Conservation (phyloP, 2,113 vertebrate genomes). For the Chaetodon trifascialis region DNA sequence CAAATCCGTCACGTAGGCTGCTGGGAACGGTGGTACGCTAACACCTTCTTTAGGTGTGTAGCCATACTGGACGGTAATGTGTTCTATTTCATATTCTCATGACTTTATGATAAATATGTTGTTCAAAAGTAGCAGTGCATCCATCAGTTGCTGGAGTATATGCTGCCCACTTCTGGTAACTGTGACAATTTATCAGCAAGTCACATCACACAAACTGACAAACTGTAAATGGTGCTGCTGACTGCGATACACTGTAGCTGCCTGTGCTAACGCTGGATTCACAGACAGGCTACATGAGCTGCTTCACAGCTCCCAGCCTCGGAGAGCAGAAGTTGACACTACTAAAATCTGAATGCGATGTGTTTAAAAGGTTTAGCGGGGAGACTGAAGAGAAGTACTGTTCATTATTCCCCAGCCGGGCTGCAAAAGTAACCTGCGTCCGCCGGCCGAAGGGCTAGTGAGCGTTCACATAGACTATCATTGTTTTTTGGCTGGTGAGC, state of each 20-base stretch:
- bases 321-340: neutral
- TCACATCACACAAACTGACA: neutral
- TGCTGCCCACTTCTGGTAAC: neutral
- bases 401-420: neutral
- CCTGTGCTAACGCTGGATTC: neutral
- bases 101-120: neutral
- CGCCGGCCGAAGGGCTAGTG: no score
- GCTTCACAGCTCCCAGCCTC: neutral
- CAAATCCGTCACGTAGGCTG: slow-evolving; percentile 14
- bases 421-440: no score
- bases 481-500: no score
- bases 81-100: neutral
- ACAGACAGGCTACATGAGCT: neutral
- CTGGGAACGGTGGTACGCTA: neutral
- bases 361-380: slow-evolving; percentile 4
- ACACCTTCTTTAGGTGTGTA: neutral
- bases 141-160: neutral
- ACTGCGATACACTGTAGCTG: neutral
- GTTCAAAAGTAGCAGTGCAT: neutral
- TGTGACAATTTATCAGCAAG: no score
- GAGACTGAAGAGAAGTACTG: neutral
- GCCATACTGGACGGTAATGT: neutral
- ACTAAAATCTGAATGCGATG: neutral
- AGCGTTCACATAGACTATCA: no score
- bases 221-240: neutral